A percentile compares a stretch with the other conserved stretches of the same genome.
phyloP scores from a whole-genome alignment of 2,797 vertebrate genomes.

The Cryptoblepharus egeriae region DNA sequence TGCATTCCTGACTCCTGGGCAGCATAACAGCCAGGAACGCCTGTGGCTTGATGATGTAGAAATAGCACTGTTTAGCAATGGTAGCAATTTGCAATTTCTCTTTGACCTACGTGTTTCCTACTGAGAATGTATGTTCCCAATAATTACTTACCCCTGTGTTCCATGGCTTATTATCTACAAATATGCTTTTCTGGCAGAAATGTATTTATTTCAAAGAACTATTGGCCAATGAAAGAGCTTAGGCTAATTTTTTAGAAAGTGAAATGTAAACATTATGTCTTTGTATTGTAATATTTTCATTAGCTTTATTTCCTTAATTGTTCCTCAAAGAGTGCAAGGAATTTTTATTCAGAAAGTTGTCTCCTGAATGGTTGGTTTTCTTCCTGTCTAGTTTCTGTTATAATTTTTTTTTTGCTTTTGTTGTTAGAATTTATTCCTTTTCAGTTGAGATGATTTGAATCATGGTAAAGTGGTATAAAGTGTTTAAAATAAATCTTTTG shows the following conservation, averaged over 20 bases:
- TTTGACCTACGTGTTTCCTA: background rate
- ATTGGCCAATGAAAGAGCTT: background rate
- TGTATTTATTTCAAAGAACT: background rate
- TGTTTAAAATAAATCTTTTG: constrained; percentile 36
- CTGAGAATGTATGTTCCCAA: background rate
- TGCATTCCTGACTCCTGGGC: too few species aligned
- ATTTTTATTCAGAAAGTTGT: background rate
- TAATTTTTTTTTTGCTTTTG: too few species aligned
- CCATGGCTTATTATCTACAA: background rate
- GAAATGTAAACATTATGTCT: background rate
- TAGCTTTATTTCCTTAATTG: background rate
- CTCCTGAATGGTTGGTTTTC: background rate
- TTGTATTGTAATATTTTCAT: background rate
- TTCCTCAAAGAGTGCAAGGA: background rate
- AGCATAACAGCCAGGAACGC: too few species aligned
- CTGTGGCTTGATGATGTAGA: background rate
- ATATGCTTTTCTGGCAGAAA: background rate
- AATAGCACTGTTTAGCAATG: background rate
- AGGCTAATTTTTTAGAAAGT: background rate
- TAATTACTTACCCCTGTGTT: background rate
- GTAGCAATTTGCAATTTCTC: background rate
- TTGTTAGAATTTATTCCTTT: background rate
- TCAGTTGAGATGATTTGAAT: background rate
- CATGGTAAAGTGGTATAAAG: background rate
- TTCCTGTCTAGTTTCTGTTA: background rate